These are phyloP conservation scores for Muraenolepis orangiensis DNA, from an alignment of 2,797 vertebrate species.

Conservation along the genomic window DNA sequence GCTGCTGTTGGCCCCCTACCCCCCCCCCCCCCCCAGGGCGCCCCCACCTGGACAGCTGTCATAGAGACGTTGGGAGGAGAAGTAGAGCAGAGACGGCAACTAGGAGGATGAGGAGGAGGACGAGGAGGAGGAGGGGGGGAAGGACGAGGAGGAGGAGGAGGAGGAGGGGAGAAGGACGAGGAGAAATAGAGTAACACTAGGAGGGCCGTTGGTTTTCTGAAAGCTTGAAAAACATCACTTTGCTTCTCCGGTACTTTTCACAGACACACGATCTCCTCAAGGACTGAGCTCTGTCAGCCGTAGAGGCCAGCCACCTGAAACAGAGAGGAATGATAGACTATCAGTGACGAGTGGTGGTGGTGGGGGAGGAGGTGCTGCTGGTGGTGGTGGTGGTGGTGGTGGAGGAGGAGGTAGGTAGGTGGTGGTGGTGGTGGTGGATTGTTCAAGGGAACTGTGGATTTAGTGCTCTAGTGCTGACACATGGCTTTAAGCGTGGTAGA, in stretches of 20 bases:
- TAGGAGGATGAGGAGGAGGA: too few relatives aligned
- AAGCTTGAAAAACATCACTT: constrained; percentile 60
- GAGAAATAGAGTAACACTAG: constrained; percentile 24
- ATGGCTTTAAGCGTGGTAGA: constrained; percentile 71
- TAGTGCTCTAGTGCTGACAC: constrained; percentile 73
- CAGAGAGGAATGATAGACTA: constrained; percentile 70
- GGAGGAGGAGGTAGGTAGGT: background rate
- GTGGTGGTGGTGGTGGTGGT: too few relatives aligned
- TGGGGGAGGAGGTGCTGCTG: background rate
- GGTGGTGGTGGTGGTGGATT: constrained; percentile 42
- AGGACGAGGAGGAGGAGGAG: too few relatives aligned
- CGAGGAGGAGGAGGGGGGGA: too few relatives aligned
- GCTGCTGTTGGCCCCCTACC: background rate
- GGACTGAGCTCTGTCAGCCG: constrained; percentile 71
- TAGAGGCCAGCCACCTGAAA: constrained; percentile 73
- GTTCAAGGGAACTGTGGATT: constrained; percentile 70
- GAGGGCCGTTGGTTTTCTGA: constrained; percentile 43
- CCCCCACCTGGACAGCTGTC: constrained; percentile 9
- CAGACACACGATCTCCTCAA: constrained; percentile 76
- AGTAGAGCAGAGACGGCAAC: constrained; percentile 20
- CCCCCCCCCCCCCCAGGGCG: too few relatives aligned
- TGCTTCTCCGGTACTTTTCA: constrained; percentile 66
- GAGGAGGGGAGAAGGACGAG: background rate
- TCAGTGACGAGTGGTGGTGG: constrained; percentile 65
- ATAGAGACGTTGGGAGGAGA: constrained; percentile 36